These are phyloP conservation scores for Cyrtodaria siliqua DNA, from an alignment of 2,888 invertebrate genomes.

Conservation along the genomic window DNA sequence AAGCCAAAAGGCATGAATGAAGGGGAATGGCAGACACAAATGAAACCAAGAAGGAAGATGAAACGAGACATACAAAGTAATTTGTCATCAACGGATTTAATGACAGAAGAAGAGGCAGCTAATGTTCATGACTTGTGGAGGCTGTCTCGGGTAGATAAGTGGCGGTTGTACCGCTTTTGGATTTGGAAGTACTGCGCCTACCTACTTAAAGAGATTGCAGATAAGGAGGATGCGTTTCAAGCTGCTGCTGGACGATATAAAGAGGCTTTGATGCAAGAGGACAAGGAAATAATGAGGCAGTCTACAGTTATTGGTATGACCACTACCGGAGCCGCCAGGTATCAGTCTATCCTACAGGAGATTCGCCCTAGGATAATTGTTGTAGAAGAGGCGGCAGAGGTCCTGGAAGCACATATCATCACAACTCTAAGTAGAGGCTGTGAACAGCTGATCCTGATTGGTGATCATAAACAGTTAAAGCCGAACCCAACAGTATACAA, in stretches of 20 bases:
- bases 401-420: conserved; percentile 94
- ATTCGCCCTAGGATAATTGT: conserved; percentile 86
- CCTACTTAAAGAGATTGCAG: conserved; percentile 61
- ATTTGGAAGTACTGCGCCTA: conserved; percentile 60
- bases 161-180: conserved; percentile 86
- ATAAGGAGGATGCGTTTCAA: conserved; percentile 70
- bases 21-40: conserved; percentile 46
- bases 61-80: conserved; percentile 57
- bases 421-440: conserved; percentile 91
- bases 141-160: conserved; percentile 81
- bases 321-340: conserved; percentile 83
- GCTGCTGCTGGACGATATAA: conserved; percentile 61
- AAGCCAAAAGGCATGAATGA: conserved; percentile 26
- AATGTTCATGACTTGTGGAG: conserved; percentile 72
- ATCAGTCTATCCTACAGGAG: conserved; percentile 74
- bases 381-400: conserved; percentile 96
- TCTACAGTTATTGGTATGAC: conserved; percentile 82
- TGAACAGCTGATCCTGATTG: conserved; percentile 94
- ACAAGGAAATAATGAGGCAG: conserved; percentile 76
- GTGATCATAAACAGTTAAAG: conserved; percentile 93
- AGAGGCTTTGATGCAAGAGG: conserved; percentile 75
- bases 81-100: conserved; percentile 59
- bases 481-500: conserved; percentile 91
- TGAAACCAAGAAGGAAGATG: conserved; percentile 50
- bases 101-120: conserved; percentile 70